A percentile compares a stretch with the other conserved stretches of the same genome.
phyloP scores from a whole-genome alignment of 2,888 invertebrate species.

The Galeruca laticollis region DNA sequence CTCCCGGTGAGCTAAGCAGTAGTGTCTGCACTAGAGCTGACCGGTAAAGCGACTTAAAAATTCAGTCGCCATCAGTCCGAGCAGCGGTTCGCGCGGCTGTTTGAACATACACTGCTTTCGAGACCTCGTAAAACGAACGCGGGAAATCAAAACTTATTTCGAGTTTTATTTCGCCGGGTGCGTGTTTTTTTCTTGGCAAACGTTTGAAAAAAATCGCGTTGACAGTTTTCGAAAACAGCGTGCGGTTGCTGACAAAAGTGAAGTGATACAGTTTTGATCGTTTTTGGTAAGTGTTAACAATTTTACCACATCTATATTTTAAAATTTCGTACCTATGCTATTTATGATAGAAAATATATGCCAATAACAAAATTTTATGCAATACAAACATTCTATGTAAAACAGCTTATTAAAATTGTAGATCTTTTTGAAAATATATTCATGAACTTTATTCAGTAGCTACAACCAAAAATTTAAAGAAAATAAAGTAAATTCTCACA shows the following conservation, averaged over 20 bases:
- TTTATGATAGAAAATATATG: too few relatives aligned
- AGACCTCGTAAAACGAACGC: not conserved
- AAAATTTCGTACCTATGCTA: too few relatives aligned
- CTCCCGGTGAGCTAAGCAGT: not conserved
- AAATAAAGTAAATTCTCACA: too few relatives aligned
- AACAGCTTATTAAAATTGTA: too few relatives aligned
- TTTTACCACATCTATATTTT: too few relatives aligned
- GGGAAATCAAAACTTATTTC: conserved; percentile 3
- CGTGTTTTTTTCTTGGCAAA: not conserved
- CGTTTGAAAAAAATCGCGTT: not conserved
- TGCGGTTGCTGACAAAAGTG: not conserved
- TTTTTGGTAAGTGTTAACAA: not conserved
- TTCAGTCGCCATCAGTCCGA: conserved; percentile 12
- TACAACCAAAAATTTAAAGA: too few relatives aligned
- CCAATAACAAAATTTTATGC: too few relatives aligned
- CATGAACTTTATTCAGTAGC: too few relatives aligned
- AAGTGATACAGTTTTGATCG: not conserved
- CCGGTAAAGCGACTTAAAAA: conserved; percentile 1
- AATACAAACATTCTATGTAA: too few relatives aligned
- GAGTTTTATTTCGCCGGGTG: conserved; percentile 6
- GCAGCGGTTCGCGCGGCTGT: not conserved
- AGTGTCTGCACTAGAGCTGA: not conserved
- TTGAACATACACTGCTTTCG: not conserved
- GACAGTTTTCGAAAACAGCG: conserved; percentile 1
- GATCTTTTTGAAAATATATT: too few relatives aligned